phyloP scores from a whole-genome alignment of 2,888 invertebrate species.

The Tipula vernalis region DNA sequence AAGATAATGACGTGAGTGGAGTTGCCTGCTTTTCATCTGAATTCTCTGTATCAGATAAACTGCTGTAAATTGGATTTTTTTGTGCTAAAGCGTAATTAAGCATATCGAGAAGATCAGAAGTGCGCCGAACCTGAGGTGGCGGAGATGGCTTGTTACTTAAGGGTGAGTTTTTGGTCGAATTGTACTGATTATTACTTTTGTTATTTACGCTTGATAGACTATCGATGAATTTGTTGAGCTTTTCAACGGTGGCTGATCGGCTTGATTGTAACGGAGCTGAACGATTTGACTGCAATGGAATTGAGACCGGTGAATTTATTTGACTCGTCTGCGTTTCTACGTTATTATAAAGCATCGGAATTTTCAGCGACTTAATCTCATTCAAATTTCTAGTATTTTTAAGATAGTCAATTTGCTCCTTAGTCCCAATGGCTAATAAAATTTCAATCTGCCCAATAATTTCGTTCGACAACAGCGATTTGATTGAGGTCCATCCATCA shows the following conservation, averaged over 20 bases:
- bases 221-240: not conserved
- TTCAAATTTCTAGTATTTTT: conserved; percentile 27
- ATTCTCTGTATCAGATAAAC: not conserved
- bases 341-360: not conserved
- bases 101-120: conserved; percentile 31
- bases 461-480: conserved; percentile 34
- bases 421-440: conserved; percentile 45
- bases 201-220: not conserved
- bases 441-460: conserved; percentile 42
- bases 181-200: not conserved
- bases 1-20: not conserved
- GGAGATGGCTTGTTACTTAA: not conserved
- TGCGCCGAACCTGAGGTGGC: conserved; percentile 20
- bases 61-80: not conserved
- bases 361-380: not conserved
- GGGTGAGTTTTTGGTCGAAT: not conserved
- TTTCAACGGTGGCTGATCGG: not conserved
- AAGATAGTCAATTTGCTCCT: conserved; percentile 43
- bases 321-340: not conserved
- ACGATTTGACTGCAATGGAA: not conserved
- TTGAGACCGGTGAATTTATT: not conserved
- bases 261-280: not conserved
- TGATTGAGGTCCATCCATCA: conserved; percentile 45
- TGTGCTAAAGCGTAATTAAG: conserved; percentile 28
- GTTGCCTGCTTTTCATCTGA: not conserved